phyloP scores from a whole-genome alignment of 2,888 invertebrate genomes.

The Tetragonula carbonaria region DNA sequence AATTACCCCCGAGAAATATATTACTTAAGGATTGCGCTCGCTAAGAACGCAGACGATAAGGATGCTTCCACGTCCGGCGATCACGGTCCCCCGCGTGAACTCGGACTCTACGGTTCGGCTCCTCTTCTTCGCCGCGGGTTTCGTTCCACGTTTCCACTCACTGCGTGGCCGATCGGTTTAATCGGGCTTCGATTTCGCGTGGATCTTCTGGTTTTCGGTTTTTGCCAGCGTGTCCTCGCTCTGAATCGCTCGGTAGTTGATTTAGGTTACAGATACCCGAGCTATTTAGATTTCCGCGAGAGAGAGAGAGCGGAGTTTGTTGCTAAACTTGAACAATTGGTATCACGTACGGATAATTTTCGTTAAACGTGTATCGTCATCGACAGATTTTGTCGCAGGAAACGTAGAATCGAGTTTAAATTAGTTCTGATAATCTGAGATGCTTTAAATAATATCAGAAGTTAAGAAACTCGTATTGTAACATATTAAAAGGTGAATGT shows the following conservation, averaged over 20 bases:
- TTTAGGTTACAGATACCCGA: no score
- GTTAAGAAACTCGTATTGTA: no score
- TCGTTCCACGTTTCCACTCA: neutral
- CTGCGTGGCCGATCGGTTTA: neutral
- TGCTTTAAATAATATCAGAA: no score
- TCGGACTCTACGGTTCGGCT: neutral
- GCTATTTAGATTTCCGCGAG: no score
- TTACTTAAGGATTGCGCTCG: constrained; percentile 69
- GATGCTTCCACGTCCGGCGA: constrained; percentile 55
- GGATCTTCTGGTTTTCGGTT: neutral
- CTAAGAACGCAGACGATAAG: constrained; percentile 58
- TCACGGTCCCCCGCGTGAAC: constrained; percentile 37
- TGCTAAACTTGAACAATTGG: no score
- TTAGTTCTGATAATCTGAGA: no score
- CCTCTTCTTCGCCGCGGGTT: neutral
- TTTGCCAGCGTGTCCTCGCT: neutral
- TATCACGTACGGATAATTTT: no score
- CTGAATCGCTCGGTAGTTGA: neutral
- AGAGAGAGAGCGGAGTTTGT: no score
- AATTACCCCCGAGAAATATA: constrained; percentile 73
- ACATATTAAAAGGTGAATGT: no score
- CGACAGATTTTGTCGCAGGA: no score
- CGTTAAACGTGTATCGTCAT: no score
- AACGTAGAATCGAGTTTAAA: no score
- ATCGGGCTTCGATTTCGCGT: neutral